A percentile compares a stretch with the other conserved stretches of the same genome.
Evolutionary conservation across 2,888 invertebrate genomes (phyloP).

Genomic region (Rutpela maculata): DNA sequence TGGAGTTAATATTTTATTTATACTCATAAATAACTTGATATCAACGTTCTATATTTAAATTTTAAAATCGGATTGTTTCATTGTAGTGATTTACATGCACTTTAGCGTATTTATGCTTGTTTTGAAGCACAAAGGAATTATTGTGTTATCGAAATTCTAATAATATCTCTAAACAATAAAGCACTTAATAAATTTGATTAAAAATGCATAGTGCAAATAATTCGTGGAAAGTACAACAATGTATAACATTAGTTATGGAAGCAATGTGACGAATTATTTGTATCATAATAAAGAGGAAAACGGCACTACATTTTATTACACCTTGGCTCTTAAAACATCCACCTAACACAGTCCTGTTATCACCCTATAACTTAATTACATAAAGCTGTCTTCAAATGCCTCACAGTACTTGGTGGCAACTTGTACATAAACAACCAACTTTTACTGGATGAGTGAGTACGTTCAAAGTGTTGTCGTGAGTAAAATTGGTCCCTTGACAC

Average conservation of each 20-base stretch:
- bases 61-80: neutral
- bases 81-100: neutral
- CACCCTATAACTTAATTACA: slow-evolving; percentile 56
- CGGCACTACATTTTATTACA: slow-evolving; percentile 26
- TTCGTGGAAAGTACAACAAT: too few relatives aligned
- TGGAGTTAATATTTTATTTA: neutral
- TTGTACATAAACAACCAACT: slow-evolving; percentile 15
- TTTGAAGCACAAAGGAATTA: neutral
- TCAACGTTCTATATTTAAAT: neutral
- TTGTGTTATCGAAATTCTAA: slow-evolving; percentile 12
- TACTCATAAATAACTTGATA: neutral
- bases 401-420: slow-evolving; percentile 22
- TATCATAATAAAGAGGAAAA: slow-evolving; percentile 3
- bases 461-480: slow-evolving; percentile 13
- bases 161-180: neutral
- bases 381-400: slow-evolving; percentile 51
- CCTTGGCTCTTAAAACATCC: slow-evolving; percentile 41
- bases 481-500: slow-evolving; percentile 31
- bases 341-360: slow-evolving; percentile 49
- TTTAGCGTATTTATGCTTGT: neutral
- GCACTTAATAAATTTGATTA: slow-evolving; percentile 11
- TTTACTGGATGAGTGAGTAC: slow-evolving; percentile 25
- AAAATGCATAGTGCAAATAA: neutral
- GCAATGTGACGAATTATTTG: slow-evolving; percentile 18
- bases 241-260: neutral